Base-by-base conservation (phyloP, 1,140 invertebrate species). In the Zaprionus taronus region DNA sequence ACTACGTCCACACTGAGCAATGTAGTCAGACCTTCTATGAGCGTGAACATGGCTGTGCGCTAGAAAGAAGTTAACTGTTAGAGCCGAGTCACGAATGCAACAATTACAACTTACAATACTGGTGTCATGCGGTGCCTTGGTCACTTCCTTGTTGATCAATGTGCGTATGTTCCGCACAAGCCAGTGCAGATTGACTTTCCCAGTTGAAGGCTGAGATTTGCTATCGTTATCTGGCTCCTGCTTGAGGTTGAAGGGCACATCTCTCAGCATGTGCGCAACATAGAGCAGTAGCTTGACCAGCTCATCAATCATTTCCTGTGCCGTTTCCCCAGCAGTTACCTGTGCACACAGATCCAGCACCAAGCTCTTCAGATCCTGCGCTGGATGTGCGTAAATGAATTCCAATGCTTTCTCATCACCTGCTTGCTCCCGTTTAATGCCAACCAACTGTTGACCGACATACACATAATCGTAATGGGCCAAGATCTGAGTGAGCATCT, bases 211-310 rank as follows among this genome's bases (percentile, higher is more conserved):
- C 22, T 65, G 44, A 4, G 22, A 49, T 28, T 71, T 34, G 5
- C 24, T 26, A 1, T 61, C 38, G 9, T 7, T 22, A 4, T 49
- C 57, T 1, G 14, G 36, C 36, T 92, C 86, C 73, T 78, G 74
- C 53, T 93, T 93, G 0, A 83, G 53, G 34, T 61, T 83, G 5
- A 92, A 87, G 72, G 94, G 89, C 76, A 95, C 61, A 28, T 93
- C 93, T 71, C 94, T 93, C 2, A 96, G 85, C 53, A 96, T 94
- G 87, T 94, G 95, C 0, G 95, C 95, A 20, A 97, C 92, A 78
- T 95, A 96, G 11, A 97, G 93, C 51, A 97, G 92, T 91, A 97
- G 96, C 90, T 96, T 97, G 4, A 96, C 94, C 17, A 96, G 94
- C 89, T 96, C 94, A 81, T 96, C 95, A 11, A 95, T 94, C 87